Evolutionary conservation across 2,888 invertebrate species (phyloP).

Genomic region (Melanostoma scalare): DNA sequence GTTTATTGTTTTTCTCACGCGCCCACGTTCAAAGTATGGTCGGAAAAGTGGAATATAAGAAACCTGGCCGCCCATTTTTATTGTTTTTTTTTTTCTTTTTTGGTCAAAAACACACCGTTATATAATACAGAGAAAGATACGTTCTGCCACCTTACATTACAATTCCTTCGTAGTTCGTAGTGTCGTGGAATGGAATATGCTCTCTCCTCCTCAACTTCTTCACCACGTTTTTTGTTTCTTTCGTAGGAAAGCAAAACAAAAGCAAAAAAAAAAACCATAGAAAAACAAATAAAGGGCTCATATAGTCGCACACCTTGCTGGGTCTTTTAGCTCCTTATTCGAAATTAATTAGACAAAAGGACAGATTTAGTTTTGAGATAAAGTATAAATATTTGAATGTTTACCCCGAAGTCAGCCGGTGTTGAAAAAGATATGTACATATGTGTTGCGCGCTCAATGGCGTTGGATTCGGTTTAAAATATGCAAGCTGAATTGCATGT

Average conservation of each 20-base stretch:
- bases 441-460: constrained; percentile 10
- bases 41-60: constrained; percentile 17
- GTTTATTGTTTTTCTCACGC: constrained; percentile 64
- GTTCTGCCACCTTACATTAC: constrained; percentile 39
- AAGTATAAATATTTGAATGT: constrained; percentile 63
- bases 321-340: constrained; percentile 18
- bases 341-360: constrained; percentile 67
- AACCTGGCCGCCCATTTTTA: constrained; percentile 35
- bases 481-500: constrained; percentile 38
- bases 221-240: constrained; percentile 35
- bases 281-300: constrained; percentile 30
- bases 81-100: constrained; percentile 26
- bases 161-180: not conserved
- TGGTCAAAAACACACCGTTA: constrained; percentile 16
- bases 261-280: constrained; percentile 27
- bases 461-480: constrained; percentile 2
- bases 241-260: constrained; percentile 55
- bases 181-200: constrained; percentile 49
- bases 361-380: constrained; percentile 58
- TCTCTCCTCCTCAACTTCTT: constrained; percentile 48
- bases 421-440: not conserved
- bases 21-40: constrained; percentile 46
- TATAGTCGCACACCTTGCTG: constrained; percentile 36
- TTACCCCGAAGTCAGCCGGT: constrained; percentile 33
- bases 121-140: constrained; percentile 29